Conservation (phyloP, 2,797 vertebrate genomes). For the Takifugu ocellatus region DNA sequence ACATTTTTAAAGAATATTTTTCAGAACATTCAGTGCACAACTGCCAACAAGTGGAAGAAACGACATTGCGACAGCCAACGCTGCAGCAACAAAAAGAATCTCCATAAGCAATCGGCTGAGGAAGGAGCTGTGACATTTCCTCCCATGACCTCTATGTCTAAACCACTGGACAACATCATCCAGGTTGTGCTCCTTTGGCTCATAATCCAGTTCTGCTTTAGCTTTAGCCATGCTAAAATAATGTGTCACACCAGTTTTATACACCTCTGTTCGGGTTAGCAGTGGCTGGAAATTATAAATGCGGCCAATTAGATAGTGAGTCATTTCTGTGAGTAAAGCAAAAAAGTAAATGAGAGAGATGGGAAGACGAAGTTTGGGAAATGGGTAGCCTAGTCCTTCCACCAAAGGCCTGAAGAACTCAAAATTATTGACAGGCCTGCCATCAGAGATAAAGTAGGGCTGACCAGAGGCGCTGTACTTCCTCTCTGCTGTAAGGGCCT, state of each 20-base stretch:
- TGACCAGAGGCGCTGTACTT: constrained; percentile 83
- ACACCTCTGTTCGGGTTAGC: constrained; percentile 91
- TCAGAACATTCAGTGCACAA: constrained; percentile 4
- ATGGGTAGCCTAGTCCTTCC: constrained; percentile 88
- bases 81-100: constrained; percentile 64
- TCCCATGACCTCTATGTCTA: constrained; percentile 78
- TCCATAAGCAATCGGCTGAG: constrained; percentile 56
- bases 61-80: constrained; percentile 65
- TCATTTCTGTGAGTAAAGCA: constrained; percentile 86
- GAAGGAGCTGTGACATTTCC: constrained; percentile 37
- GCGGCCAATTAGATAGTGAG: constrained; percentile 76
- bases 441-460: constrained; percentile 94
- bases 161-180: constrained; percentile 90
- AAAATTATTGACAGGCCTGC: constrained; percentile 91
- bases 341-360: constrained; percentile 83
- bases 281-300: constrained; percentile 93
- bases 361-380: constrained; percentile 84
- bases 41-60: constrained; percentile 75
- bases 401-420: constrained; percentile 93
- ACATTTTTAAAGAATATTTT: not conserved
- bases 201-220: constrained; percentile 82
- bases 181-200: constrained; percentile 78
- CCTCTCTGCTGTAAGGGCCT: constrained; percentile 75
- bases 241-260: constrained; percentile 92
- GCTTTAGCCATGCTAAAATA: constrained; percentile 92